phyloP scores from a whole-genome alignment of 2,888 invertebrate genomes.

The Cephalotes varians region DNA sequence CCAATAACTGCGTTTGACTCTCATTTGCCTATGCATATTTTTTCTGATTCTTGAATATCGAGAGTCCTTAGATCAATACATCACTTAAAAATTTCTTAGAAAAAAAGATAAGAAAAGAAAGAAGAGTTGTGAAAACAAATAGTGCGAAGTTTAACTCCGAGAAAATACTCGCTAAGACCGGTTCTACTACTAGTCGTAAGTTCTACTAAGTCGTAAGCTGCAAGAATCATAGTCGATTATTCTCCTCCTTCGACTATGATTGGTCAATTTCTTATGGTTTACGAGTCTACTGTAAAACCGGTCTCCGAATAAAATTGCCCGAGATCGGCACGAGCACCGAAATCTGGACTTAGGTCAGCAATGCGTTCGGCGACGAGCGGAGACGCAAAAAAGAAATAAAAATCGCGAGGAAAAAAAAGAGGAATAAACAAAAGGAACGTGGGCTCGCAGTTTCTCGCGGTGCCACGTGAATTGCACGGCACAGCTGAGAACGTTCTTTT shows the following conservation, averaged over 20 bases:
- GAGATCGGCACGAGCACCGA: neutral
- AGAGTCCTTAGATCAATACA: too few relatives aligned
- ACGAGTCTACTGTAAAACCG: too few relatives aligned
- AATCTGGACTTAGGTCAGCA: neutral
- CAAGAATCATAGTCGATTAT: too few relatives aligned
- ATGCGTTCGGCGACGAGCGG: neutral
- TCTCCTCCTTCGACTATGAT: too few relatives aligned
- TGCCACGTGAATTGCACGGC: slow-evolving; percentile 59
- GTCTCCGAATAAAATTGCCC: neutral
- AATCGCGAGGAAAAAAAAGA: neutral
- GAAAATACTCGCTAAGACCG: too few relatives aligned
- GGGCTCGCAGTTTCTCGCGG: neutral
- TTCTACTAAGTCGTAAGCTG: too few relatives aligned
- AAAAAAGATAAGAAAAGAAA: neutral
- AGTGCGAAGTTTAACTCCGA: neutral
- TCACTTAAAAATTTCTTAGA: too few relatives aligned
- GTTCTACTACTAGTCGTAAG: too few relatives aligned
- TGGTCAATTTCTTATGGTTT: too few relatives aligned
- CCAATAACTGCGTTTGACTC: too few relatives aligned
- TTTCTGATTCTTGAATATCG: too few relatives aligned
- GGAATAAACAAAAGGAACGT: neutral
- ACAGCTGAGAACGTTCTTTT: slow-evolving; percentile 53
- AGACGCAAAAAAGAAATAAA: neutral
- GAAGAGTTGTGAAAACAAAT: neutral
- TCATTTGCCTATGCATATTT: too few relatives aligned